Evolutionary conservation across 2,113 vertebrate species (phyloP).

Genomic region (Hiodon tergisus): DNA sequence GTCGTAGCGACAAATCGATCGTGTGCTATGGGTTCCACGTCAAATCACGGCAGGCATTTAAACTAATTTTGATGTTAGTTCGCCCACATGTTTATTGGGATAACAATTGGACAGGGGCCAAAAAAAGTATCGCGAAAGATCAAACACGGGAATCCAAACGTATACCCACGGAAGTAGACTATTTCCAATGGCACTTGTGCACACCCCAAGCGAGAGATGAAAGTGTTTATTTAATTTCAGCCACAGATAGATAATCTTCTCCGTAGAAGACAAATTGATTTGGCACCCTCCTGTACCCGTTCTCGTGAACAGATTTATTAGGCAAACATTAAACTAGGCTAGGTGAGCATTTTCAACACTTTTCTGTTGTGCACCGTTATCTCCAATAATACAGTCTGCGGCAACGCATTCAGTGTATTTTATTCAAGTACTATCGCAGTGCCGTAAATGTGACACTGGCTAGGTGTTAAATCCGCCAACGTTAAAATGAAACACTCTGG

Average conservation of each 20-base stretch:
- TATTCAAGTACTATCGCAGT: slow-evolving; percentile 7
- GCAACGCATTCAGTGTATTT: not conserved
- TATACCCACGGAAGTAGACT: too few relatives aligned
- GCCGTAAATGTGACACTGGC: not conserved
- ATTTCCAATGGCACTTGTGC: too few relatives aligned
- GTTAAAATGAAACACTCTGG: too few relatives aligned
- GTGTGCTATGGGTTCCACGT: not conserved
- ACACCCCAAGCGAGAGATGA: too few relatives aligned
- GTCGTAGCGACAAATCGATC: slow-evolving; percentile 16
- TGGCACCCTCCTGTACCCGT: not conserved
- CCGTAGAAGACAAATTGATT: too few relatives aligned
- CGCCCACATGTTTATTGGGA: not conserved
- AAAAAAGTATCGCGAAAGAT: too few relatives aligned
- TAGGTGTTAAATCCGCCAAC: too few relatives aligned
- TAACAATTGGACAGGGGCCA: too few relatives aligned
- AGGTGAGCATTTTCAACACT: slow-evolving; percentile 9
- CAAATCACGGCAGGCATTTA: not conserved
- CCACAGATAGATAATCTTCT: too few relatives aligned
- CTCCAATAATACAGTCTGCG: slow-evolving; percentile 14
- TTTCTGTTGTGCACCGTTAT: not conserved
- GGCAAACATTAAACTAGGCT: not conserved
- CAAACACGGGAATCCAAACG: too few relatives aligned
- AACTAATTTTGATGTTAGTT: not conserved
- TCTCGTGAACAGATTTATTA: not conserved
- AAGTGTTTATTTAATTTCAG: too few relatives aligned